Base-by-base conservation (phyloP, 2,113 vertebrate genomes). In the Campylomormyrus numenius region DNA sequence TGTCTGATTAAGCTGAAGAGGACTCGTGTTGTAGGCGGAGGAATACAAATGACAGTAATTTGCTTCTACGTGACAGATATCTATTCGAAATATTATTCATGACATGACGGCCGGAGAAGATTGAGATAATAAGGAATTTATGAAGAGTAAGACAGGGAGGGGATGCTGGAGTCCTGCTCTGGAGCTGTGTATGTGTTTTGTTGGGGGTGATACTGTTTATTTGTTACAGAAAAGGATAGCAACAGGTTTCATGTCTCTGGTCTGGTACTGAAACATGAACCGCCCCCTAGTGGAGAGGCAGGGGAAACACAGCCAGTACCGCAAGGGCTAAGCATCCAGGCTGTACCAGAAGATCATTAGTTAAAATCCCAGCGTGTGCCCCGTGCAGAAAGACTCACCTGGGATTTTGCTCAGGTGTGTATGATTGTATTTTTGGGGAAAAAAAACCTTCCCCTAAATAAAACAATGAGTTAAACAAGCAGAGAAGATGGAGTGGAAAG, bases 31-130 rank as follows among this genome's bases (percentile, higher is more conserved):
- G 19, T 49, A 48, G 52, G 45, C 45, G 5, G 27, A 89, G 90
- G 89, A 91, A 88, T 56, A 77, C 91, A 94, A 92, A 91, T 91
- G 88, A 91, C 88, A 89, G 91, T 93, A 92, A 95, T 95, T 94
- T 92, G 92, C 85, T 66, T 66, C 86, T 92, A 77, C 24, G 92
- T 48, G 93, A 93, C 92, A 13, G 88, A 92, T 93, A 89, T 85
- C 66, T 90, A 53, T 85, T 85, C 19, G 11, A 92, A 90, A 91
- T 92, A 90, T 91, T 91, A 89, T 90, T 91, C 91, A 88, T 90
- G 90, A 87, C 90, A 84, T 7, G 3, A 31, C 31, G 17, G 83
- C 88, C 80, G 85, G 88, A 89, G 88, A 90, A 88, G 50, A 91
- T 53, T 7, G 90, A 89, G 53, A 85, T 56, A 62, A 74, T 46